These are phyloP conservation scores for Brachypterus glaber DNA, from an alignment of 2,888 invertebrate genomes.

Conservation along the genomic window DNA sequence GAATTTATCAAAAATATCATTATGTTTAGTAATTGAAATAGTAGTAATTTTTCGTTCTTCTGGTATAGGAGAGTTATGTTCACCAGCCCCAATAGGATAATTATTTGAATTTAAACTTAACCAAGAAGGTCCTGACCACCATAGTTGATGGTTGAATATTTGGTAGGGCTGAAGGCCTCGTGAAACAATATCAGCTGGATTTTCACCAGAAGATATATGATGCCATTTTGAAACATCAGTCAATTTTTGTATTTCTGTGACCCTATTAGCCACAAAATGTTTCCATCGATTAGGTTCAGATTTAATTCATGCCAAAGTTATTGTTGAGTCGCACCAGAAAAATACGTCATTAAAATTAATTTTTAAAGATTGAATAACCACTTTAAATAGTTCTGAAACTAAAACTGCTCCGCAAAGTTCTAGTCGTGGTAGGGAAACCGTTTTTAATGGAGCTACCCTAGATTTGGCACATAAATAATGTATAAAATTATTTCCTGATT, in stretches of 20 bases:
- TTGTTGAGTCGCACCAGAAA: too few species aligned
- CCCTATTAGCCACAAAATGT: slow-evolving; percentile 12
- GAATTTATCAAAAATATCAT: slow-evolving; percentile 3
- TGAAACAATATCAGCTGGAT: slow-evolving; percentile 11
- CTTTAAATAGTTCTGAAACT: neutral
- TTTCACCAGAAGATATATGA: slow-evolving; percentile 8
- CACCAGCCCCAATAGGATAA: too few species aligned
- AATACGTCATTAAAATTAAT: too few species aligned
- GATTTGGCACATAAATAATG: slow-evolving; percentile 11
- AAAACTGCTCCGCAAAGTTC: slow-evolving; percentile 12
- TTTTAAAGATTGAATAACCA: neutral
- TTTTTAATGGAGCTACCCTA: slow-evolving; percentile 11
- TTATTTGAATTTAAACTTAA: neutral
- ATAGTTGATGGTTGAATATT: slow-evolving; percentile 4
- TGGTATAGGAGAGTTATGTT: too few species aligned
- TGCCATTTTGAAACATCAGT: slow-evolving; percentile 5
- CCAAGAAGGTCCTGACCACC: slow-evolving; percentile 9
- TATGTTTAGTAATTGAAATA: too few species aligned
- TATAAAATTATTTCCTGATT: slow-evolving; percentile 15
- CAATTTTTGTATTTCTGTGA: slow-evolving; percentile 10
- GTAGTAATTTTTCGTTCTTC: too few species aligned
- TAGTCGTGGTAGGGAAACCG: slow-evolving; percentile 8
- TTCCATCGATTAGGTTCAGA: slow-evolving; percentile 18
- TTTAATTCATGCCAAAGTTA: slow-evolving; percentile 24
- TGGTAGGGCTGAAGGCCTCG: slow-evolving; percentile 2